These are phyloP conservation scores for Thecophora atra DNA, from an alignment of 2,888 invertebrate species.

Conservation along the genomic window DNA sequence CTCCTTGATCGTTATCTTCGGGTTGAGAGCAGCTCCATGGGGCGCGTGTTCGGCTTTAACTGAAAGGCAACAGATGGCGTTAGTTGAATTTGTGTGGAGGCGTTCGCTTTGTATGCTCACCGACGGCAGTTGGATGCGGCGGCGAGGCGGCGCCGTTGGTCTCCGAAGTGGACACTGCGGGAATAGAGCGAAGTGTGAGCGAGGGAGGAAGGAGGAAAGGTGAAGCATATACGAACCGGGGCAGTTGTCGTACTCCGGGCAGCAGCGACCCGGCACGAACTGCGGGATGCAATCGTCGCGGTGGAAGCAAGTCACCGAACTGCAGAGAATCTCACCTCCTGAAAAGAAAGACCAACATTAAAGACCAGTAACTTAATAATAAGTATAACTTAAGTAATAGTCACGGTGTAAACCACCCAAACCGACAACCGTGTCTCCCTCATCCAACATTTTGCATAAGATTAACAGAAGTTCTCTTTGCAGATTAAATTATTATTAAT, in stretches of 20 bases:
- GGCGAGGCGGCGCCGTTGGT: conserved; percentile 31
- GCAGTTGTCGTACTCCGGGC: conserved; percentile 84
- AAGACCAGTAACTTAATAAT: background rate
- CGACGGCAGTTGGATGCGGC: conserved; percentile 39
- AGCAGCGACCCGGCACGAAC: conserved; percentile 78
- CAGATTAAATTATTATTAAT: no score
- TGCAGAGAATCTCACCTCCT: conserved; percentile 80
- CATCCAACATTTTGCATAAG: no score
- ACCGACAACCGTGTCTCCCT: no score
- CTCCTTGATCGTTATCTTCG: conserved; percentile 64
- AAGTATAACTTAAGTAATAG: no score
- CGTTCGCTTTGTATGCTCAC: no score
- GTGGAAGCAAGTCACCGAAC: conserved; percentile 79
- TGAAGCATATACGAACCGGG: conserved; percentile 68
- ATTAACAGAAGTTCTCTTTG: no score
- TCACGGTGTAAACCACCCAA: no score
- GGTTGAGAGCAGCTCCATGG: conserved; percentile 51
- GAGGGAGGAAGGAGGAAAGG: background rate
- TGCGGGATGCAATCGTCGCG: conserved; percentile 80
- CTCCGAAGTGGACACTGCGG: conserved; percentile 25
- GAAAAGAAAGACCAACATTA: conserved; percentile 5
- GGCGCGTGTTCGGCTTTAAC: conserved; percentile 40
- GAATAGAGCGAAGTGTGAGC: background rate
- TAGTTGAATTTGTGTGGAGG: no score
- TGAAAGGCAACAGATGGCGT: no score